Evolutionary conservation across 37 sponge, comb jelly and placozoan genomes (phyloP).

Genomic region (Chondrosia reniformis): DNA sequence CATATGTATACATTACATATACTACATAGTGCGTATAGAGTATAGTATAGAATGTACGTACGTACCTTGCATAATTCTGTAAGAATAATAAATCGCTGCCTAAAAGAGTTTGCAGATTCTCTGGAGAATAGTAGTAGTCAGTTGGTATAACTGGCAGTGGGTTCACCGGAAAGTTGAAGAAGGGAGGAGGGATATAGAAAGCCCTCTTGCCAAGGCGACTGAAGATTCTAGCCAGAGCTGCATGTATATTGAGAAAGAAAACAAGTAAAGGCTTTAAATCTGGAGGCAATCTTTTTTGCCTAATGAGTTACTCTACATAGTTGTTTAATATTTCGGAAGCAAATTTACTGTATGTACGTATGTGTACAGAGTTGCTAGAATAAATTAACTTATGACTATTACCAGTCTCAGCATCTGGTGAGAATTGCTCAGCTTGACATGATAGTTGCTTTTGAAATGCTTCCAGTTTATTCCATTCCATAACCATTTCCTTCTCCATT

Average conservation of each 20-base stretch:
- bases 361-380: too few relatives aligned
- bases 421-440: constrained; percentile 22
- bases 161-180: constrained; percentile 17
- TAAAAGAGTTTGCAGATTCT: constrained; percentile 23
- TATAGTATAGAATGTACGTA: not conserved
- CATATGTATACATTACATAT: too few relatives aligned
- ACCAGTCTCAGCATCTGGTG: constrained; percentile 39
- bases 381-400: not conserved
- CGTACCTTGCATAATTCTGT: constrained; percentile 53
- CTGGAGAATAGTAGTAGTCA: constrained; percentile 25
- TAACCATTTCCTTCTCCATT: constrained; percentile 27
- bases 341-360: too few relatives aligned
- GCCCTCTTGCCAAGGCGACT: constrained; percentile 33
- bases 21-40: too few relatives aligned
- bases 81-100: constrained; percentile 41
- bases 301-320: too few relatives aligned
- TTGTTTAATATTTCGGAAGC: too few relatives aligned
- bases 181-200: constrained; percentile 42
- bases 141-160: constrained; percentile 41
- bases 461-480: constrained; percentile 65
- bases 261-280: not conserved
- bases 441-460: constrained; percentile 65
- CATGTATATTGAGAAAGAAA: too few relatives aligned
- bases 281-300: too few relatives aligned
- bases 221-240: constrained; percentile 58